phyloP scores from a whole-genome alignment of 2,113 vertebrate genomes.

The Candoia aspera region DNA sequence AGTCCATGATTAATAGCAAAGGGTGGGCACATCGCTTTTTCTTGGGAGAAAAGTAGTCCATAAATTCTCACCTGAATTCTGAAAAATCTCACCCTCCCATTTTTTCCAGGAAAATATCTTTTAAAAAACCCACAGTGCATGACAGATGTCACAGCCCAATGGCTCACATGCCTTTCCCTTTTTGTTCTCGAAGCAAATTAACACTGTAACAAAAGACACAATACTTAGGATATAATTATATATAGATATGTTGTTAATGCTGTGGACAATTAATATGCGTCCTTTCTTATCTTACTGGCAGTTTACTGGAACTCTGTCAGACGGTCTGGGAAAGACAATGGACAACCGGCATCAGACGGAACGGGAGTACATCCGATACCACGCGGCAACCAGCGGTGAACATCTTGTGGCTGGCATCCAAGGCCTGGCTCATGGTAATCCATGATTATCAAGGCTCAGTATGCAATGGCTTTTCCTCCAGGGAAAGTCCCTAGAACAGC shows the following conservation, averaged over 20 bases:
- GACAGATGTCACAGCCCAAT: no score
- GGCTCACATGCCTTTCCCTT: no score
- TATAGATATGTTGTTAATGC: not conserved
- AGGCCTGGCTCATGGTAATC: constrained; percentile 92
- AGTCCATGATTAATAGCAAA: no score
- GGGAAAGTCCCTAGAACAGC: not conserved
- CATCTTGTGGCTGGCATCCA: constrained; percentile 97
- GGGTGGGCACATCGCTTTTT: no score
- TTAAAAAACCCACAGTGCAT: no score
- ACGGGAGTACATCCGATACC: constrained; percentile 95
- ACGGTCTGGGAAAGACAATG: constrained; percentile 97
- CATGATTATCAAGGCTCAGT: not conserved
- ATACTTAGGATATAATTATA: not conserved
- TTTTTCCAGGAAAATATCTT: no score
- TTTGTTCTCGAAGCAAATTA: no score
- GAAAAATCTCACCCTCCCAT: no score
- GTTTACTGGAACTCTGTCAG: constrained; percentile 95
- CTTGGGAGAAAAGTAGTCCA: no score
- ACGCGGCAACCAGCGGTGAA: constrained; percentile 94
- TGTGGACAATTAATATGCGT: not conserved
- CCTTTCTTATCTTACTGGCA: constrained; percentile 57
- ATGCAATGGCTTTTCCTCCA: not conserved
- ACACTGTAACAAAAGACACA: not conserved
- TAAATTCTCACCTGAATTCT: no score
- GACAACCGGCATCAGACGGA: constrained; percentile 94